These are phyloP conservation scores for Chromoteleia sp. DNA, from an alignment of 2,888 invertebrate genomes.

Conservation along the genomic window DNA sequence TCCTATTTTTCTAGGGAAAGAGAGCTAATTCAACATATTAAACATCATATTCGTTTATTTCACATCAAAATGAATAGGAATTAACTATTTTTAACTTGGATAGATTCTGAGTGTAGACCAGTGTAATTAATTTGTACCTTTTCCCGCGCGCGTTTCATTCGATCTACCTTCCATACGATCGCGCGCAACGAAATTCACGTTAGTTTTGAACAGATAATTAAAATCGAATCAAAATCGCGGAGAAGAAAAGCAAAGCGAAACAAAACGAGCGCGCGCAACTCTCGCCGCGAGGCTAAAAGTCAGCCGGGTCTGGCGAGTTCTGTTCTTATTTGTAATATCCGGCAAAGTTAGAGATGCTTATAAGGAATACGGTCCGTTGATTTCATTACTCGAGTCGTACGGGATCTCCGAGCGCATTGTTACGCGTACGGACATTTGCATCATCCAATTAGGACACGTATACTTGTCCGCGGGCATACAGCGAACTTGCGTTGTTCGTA, in stretches of 20 bases:
- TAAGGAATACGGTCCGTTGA: slow-evolving; percentile 66
- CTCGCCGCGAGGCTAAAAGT: slow-evolving; percentile 9
- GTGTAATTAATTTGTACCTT: too few relatives aligned
- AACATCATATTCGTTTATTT: too few relatives aligned
- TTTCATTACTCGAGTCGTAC: slow-evolving; percentile 65
- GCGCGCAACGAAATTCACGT: too few relatives aligned
- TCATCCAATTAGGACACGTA: slow-evolving; percentile 65
- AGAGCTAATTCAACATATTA: too few relatives aligned
- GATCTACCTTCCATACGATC: too few relatives aligned
- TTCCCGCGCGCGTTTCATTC: too few relatives aligned
- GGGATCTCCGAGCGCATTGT: slow-evolving; percentile 63
- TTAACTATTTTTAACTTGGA: too few relatives aligned
- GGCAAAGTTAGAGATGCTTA: slow-evolving; percentile 54
- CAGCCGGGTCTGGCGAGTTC: slow-evolving; percentile 55
- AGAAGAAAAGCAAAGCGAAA: not conserved
- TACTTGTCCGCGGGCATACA: slow-evolving; percentile 31
- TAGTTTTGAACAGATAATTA: too few relatives aligned
- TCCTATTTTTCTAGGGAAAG: too few relatives aligned
- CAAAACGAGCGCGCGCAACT: slow-evolving; percentile 4
- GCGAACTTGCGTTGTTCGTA: slow-evolving; percentile 44
- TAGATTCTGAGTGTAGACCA: too few relatives aligned
- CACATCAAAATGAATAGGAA: too few relatives aligned
- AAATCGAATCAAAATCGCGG: slow-evolving; percentile 3
- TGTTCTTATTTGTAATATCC: slow-evolving; percentile 71
- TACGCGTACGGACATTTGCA: slow-evolving; percentile 66